Evolutionary conservation across 2,888 invertebrate genomes (phyloP), one percentile per base, ranked within the genome.

Genomic region (Thereva nobilitata): DNA sequence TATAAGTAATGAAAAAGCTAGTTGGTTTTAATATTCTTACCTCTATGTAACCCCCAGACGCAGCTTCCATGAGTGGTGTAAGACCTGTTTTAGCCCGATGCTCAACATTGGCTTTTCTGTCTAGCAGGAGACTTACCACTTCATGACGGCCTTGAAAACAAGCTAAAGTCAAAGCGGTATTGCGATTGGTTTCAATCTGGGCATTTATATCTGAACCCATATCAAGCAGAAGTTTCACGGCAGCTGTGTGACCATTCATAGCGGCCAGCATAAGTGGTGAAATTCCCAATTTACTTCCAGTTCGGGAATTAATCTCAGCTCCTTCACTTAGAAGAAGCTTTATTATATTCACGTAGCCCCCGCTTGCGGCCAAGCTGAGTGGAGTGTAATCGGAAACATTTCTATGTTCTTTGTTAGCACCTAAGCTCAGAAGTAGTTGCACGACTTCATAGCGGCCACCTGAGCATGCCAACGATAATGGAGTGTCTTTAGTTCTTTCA

Each of bases 321-420:
- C 96, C 97, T 80, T 95, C 91, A 76, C 89, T 91, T 53, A 99
- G 84, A 71, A 99, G 83, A 70, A 99, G 85, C 76, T 96, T 91
- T 75, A 99, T 98, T 76, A 99, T 98, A 80, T 98, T 97, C 64
- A 97, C 97, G 81, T 97, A 98, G 34, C 98, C 98, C 42, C 97
- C 98, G 41, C 96, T 97, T 9, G 98, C 98, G 23, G 99, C 99
- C 71, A 99, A 85, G 78, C 97, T 97, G n/a, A 99, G 85, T 1
- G 99, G 99, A 7, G 99, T 99, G 79, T 99, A 99, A 82, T 99
- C 99, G 35, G 97, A 97, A 10, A 98, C 97, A 82, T 99, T 99
- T 65, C 98, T 89, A 82, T 99, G 98, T 79, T 95, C 95, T 82
- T 97, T 98, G 83, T 98, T 97, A 61, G 97, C 96, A 72, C 92